phyloP scores from a whole-genome alignment of 2,888 invertebrate genomes.

The Melipona bicolor region DNA sequence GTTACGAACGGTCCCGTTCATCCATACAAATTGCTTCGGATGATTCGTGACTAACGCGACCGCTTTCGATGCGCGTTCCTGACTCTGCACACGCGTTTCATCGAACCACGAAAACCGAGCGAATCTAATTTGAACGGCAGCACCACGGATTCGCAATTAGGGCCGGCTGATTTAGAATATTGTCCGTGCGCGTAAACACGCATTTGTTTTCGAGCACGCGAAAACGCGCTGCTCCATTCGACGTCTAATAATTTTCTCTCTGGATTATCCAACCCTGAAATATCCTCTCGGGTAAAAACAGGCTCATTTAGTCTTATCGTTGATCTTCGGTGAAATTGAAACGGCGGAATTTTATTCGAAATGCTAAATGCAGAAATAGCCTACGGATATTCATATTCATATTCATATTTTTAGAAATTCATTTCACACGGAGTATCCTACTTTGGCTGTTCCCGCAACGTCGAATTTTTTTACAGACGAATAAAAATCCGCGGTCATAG shows the following conservation, averaged over 20 bases:
- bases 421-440: neutral
- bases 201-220: slow-evolving; percentile 30
- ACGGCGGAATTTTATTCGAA: too few relatives aligned
- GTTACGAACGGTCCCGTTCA: neutral
- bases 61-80: slow-evolving; percentile 6
- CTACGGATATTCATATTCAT: neutral
- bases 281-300: neutral
- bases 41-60: slow-evolving; percentile 4
- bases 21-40: slow-evolving; percentile 17
- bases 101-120: slow-evolving; percentile 18
- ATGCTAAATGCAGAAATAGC: neutral
- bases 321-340: neutral
- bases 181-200: slow-evolving; percentile 45
- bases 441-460: too few relatives aligned
- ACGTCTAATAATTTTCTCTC: slow-evolving; percentile 4
- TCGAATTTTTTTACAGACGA: neutral
- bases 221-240: slow-evolving; percentile 4
- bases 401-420: neutral
- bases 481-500: neutral
- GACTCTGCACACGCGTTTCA: slow-evolving; percentile 21
- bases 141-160: slow-evolving; percentile 51
- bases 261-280: neutral
- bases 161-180: slow-evolving; percentile 54
- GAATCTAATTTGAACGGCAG: slow-evolving; percentile 50
- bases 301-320: neutral